Conservation (phyloP, 2,113 vertebrate genomes). For the Nothobranchius kuhntae region DNA sequence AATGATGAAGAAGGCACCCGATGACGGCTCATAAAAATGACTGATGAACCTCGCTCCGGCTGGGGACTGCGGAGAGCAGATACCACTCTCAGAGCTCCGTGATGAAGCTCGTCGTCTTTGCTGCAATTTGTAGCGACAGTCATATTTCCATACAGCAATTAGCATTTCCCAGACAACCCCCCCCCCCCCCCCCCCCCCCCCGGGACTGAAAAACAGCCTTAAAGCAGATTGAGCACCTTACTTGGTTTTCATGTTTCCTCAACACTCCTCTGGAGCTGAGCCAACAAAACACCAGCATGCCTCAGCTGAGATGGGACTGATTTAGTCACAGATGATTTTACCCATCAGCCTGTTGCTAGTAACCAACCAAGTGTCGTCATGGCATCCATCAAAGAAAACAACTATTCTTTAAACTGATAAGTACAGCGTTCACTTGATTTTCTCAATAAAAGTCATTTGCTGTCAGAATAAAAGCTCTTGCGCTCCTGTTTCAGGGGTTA, state of each 20-base stretch:
- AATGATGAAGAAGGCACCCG: slow-evolving; percentile 71
- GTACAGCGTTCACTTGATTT: too few relatives aligned
- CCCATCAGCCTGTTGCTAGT: slow-evolving; percentile 41
- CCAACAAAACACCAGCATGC: slow-evolving; percentile 57
- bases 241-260: slow-evolving; percentile 62
- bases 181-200: slow-evolving; percentile 22
- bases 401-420: too few relatives aligned
- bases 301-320: slow-evolving; percentile 52
- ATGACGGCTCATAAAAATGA: slow-evolving; percentile 76
- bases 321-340: slow-evolving; percentile 56
- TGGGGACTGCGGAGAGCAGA: slow-evolving; percentile 39
- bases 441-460: too few relatives aligned
- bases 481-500: too few relatives aligned
- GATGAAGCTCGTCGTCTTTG: slow-evolving; percentile 64
- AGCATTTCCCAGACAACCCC: slow-evolving; percentile 64
- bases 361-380: too few relatives aligned
- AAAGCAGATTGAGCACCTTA: slow-evolving; percentile 63
- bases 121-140: slow-evolving; percentile 70
- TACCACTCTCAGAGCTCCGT: slow-evolving; percentile 46
- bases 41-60: slow-evolving; percentile 59
- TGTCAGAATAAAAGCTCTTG: too few relatives aligned
- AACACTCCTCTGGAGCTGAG: slow-evolving; percentile 41
- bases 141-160: slow-evolving; percentile 73
- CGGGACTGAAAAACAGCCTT: slow-evolving; percentile 65
- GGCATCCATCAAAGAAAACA: too few relatives aligned